Evolutionary conservation across 2,113 vertebrate genomes (phyloP).

Genomic region (Monarcha castaneiventris): DNA sequence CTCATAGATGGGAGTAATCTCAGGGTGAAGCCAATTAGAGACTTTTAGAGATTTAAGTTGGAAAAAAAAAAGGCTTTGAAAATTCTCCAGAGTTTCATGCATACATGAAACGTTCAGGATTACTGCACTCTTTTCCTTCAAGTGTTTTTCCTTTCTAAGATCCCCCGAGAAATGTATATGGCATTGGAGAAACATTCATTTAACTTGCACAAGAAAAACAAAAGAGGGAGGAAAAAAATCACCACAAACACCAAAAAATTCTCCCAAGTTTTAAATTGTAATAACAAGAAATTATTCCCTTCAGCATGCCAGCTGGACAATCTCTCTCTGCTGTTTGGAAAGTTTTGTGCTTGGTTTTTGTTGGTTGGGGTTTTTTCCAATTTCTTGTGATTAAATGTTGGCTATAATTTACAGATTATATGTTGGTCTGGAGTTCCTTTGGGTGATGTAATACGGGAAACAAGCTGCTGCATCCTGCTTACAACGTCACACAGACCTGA

Average conservation of each 20-base stretch:
- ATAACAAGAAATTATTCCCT: not conserved
- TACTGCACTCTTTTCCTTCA: not conserved
- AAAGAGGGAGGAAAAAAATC: not conserved
- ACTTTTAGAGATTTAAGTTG: not conserved
- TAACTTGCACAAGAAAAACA: not conserved
- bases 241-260: not conserved
- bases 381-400: not conserved
- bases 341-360: not conserved
- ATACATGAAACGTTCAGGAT: not conserved
- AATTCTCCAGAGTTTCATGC: not conserved
- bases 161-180: not conserved
- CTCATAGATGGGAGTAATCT: not conserved
- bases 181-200: not conserved
- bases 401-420: not conserved
- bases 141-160: not conserved
- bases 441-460: not conserved
- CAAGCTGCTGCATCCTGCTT: not conserved
- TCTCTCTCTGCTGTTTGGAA: not conserved
- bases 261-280: not conserved
- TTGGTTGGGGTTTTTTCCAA: not conserved
- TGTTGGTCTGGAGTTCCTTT: not conserved
- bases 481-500: not conserved
- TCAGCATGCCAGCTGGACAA: not conserved
- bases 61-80: not conserved
- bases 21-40: not conserved